Base-by-base conservation (phyloP, 23 tunicate species). In the Ascidia mentula region DNA sequence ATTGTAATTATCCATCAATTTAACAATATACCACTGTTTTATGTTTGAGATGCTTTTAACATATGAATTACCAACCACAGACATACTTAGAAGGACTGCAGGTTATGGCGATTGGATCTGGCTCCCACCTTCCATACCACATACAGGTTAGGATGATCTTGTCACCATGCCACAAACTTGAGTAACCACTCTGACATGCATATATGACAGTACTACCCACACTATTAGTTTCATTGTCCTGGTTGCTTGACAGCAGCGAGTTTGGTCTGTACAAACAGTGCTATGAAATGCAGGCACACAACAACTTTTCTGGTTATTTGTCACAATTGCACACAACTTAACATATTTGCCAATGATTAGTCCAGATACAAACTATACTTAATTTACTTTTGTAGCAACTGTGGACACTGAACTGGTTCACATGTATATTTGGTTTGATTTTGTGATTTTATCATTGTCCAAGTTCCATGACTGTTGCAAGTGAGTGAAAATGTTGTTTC, bases 121-220 rank as follows among this genome's bases (percentile, higher is more conserved):
- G 92, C n/a, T 85, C 87, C 92, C 92, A 88, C 35, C 72, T 40
- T 18, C 92, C 92, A 72, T 46, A 82, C 87, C 87, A 82, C 74
- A 71, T 70, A 45, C 92, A 88, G 26, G 31, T 70, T 31, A 82
- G 34, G 13, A 39, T 37, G n/a, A 88, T 46, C 20, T 37, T 72
- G 13, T 26, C 3, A 18, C 71, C 32, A 59, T 75, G 32, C 73
- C 31, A 20, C 17, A 13, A 45, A 70, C 45, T 20, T 36, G 32
- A 38, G 65, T 38, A 80, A 22, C 80, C 85, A 33, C 6, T 28
- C 0, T 82, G 37, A 69, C 92, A 88, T 31, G 59, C 22, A 45
- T 38, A 34, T 18, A 69, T 71, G 22, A 77, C 82, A 12, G 76
- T 82, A 28, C 72, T 80, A 37, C 78, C 78, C 24, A 42, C 39